Evolutionary conservation across 2,888 invertebrate species (phyloP), one percentile per base, ranked within the genome.

Genomic region (Eustalomyia histrio): DNA sequence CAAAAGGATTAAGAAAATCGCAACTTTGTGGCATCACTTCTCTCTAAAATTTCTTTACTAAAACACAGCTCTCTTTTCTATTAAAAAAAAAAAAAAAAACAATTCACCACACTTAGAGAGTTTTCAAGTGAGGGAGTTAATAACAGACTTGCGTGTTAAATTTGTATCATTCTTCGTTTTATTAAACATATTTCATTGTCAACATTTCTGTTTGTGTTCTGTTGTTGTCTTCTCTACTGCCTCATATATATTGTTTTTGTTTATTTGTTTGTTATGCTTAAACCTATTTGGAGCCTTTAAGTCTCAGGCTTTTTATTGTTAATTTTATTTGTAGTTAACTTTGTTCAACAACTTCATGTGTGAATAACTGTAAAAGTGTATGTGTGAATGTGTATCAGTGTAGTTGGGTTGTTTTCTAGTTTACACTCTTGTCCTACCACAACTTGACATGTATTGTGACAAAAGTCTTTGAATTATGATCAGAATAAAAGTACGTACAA

Each of bases 371-470:
- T 29, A 6, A 29, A 4, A 6, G 29, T 3, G 7, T 53, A 7
- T 64, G 14, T 35, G 55, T 43, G 8, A 17, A 7, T 67, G 24
- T 21, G 43, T 16, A 17, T 14, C 35, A 6, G 10, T 53, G 29
- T 43, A 39, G 33, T 14, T 39, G 6, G 43, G 60, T 68, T 74
- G 65, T 39, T 74, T 64, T 55, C 39, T 24, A 73, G 82, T 84
- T 83, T 75, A 79, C 83, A 81, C 82, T 72, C 83, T 80, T 83
- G 84, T 84, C 83, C 84, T 84, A 84, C 83, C 84, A 64, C 84
- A 84, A 83, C 76, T 67, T 80, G 69, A 82, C 83, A 82, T 78
- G 79, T 73, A 80, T 82, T 80, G 80, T 65, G 65, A 57, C 67
- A 60, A 67, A 69, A 74, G 50, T 73, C 72, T 67, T 76, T 80